Base-by-base conservation (phyloP, 2,113 vertebrate species). In the Syngnathus floridae region DNA sequence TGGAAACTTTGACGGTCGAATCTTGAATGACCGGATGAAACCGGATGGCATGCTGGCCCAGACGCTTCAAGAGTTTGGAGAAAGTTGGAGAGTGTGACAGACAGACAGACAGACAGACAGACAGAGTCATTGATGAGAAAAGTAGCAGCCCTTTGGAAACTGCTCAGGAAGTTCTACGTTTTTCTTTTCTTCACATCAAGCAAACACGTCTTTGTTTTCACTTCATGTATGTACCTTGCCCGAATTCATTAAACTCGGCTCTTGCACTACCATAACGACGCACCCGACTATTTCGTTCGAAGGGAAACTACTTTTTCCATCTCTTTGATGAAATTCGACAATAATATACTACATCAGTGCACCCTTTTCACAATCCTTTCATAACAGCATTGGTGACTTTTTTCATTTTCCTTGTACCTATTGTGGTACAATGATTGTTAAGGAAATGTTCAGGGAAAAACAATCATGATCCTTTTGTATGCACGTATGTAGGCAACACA, bases 1-100 rank as follows among this genome's bases (percentile, higher is more conserved):
- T 72, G 93, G 93, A 26, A 80, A 94, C 77, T 93, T 91, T 72
- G 92, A 93, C 19, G 81, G 88, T 12, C 69, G 4, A n/a, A n/a
- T 16, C 0, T 59, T 40, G 67, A 93, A 94, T 60, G 92, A 94
- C 73, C 76, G 82, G 73, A 88, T 71, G 73, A 92, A 82, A 2
- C 90, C 91, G 10, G 79, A 91, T 19, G 91, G 91, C 4, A 77
- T 75, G 46, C 69, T 60, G 65, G 85, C 91, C 56, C 81, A 31
- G 37, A 77, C 62, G 0, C 83, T 89, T 56, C 73, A 85, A 12
- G 62, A 56, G 66, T 93, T 94, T 64, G 92, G 92, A 70, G 87
- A 93, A 14, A 94, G 92, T 76, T 94, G 93, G 92, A 89, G 84
- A 79, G 87, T 91, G 37, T 81, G 40, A 80, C 48, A 22, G 22